Evolutionary conservation across 2,888 invertebrate genomes (phyloP), one percentile per base, ranked within the genome.

Genomic region (Torymus aiolomorphi): DNA sequence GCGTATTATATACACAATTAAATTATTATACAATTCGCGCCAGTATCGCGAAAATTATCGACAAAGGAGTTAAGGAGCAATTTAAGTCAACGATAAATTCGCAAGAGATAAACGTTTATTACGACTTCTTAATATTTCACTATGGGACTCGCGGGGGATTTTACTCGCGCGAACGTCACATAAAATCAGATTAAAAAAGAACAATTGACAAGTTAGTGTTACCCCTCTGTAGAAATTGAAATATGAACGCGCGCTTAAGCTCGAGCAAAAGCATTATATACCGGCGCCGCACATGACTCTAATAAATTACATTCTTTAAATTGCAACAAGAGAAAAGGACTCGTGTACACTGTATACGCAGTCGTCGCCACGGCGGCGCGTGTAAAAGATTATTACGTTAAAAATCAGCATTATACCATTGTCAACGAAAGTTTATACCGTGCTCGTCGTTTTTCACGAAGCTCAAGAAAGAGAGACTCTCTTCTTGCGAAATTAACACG

Each of bases 191-290:
- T 76, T 72, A 71, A 71, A 67, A 61, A 59, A 16, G 61, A 76
- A 67, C 67, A 65, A 76, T 80, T 51, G 76, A 69, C 69, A 80
- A 72, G 63, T 72, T 76, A 61, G 52, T 57, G 24, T 80, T 67
- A 67, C 42, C 24, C 16, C 18, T 59, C 72, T 49, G 20, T n/a
- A 56, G 69, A 69, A 78, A 66, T 51, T 80, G 63, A 76, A 80
- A 76, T 62, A 65, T 59, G 76, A 62, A 62, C 42, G 16, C 24
- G 61, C 42, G 42, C 42, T 76, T 62, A 31, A 78, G 56, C 13
- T 51, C n/a, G 20, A 20, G 13, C 16, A 54, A 57, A 52, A 20
- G 54, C 20, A 62, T 67, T 57, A 78, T 63, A 49, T 24, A 69
- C 42, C 14, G 18, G 62, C 56, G 20, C 42, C 51, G 16, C 51